These are phyloP conservation scores for Dendrolimus houi DNA, from an alignment of 2,888 invertebrate genomes.

Conservation along the genomic window DNA sequence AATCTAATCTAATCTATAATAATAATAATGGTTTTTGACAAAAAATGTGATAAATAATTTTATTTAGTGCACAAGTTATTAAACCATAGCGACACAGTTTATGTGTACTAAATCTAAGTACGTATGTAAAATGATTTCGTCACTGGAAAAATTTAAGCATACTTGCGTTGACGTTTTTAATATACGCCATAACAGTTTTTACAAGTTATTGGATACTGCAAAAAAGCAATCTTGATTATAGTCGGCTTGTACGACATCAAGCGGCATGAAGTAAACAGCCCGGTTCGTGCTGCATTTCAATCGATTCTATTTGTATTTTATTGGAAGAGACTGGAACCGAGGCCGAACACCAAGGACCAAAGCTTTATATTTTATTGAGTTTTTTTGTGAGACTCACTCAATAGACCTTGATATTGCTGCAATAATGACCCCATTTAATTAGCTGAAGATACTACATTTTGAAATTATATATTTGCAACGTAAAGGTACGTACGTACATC, in stretches of 20 bases:
- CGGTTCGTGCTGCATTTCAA: slow-evolving; percentile 67
- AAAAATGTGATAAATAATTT: slow-evolving; percentile 5
- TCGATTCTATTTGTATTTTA: slow-evolving; percentile 70
- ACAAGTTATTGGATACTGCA: slow-evolving; percentile 54
- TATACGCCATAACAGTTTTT: slow-evolving; percentile 56
- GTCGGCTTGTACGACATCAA: slow-evolving; percentile 42
- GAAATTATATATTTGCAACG: neutral
- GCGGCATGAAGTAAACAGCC: slow-evolving; percentile 59
- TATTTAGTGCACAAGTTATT: neutral
- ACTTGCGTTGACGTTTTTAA: slow-evolving; percentile 29
- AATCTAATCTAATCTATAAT: too few species aligned
- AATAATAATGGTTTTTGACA: neutral
- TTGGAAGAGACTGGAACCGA: slow-evolving; percentile 47
- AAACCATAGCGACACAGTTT: too few species aligned
- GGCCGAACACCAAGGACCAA: slow-evolving; percentile 40
- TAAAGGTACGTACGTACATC: neutral
- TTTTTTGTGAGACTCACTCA: slow-evolving; percentile 48
- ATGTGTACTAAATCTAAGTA: neutral
- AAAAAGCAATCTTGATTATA: slow-evolving; percentile 69
- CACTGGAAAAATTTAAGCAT: neutral
- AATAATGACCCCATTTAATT: slow-evolving; percentile 31
- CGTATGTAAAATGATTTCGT: neutral
- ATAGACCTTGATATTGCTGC: slow-evolving; percentile 37
- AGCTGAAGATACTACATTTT: slow-evolving; percentile 10
- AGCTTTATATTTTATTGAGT: slow-evolving; percentile 60